Conservation (phyloP, 2,888 invertebrate genomes). For the Mythimna albipuncta region DNA sequence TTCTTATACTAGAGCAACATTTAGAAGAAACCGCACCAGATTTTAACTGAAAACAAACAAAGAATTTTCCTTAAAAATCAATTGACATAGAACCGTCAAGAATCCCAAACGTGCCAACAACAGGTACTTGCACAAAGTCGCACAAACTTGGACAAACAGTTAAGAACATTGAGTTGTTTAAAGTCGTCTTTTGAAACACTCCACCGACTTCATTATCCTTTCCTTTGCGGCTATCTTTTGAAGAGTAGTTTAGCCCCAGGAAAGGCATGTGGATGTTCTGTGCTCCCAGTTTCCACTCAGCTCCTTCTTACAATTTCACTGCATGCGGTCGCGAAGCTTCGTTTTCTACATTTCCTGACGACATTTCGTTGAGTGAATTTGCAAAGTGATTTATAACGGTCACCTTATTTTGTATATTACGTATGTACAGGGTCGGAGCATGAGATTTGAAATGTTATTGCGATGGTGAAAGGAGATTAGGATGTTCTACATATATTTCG, state of each 20-base stretch:
- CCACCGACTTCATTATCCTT: constrained; percentile 64
- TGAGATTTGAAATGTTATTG: constrained; percentile 54
- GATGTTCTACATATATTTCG: constrained; percentile 25
- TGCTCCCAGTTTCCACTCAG: constrained; percentile 37
- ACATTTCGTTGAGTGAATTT: constrained; percentile 61
- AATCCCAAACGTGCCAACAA: constrained; percentile 47
- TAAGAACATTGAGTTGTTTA: constrained; percentile 63
- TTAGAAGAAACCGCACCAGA: not conserved
- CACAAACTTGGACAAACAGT: constrained; percentile 56
- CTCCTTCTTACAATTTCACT: constrained; percentile 51
- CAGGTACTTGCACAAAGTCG: constrained; percentile 39
- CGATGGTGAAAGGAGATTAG: constrained; percentile 47
- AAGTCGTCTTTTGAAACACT: constrained; percentile 63
- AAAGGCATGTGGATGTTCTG: constrained; percentile 45
- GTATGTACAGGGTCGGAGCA: constrained; percentile 29
- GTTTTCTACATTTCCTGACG: constrained; percentile 57
- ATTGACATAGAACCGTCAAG: constrained; percentile 35
- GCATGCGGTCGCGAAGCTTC: constrained; percentile 49
- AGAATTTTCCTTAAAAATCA: constrained; percentile 27
- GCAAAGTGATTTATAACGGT: constrained; percentile 60
- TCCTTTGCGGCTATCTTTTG: constrained; percentile 64
- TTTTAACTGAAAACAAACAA: constrained; percentile 16
- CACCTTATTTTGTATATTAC: constrained; percentile 49
- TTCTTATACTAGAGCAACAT: not conserved
- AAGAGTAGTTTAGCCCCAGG: constrained; percentile 61